Conservation (phyloP, 2,113 vertebrate genomes). For the Oxyruncus cristatus region DNA sequence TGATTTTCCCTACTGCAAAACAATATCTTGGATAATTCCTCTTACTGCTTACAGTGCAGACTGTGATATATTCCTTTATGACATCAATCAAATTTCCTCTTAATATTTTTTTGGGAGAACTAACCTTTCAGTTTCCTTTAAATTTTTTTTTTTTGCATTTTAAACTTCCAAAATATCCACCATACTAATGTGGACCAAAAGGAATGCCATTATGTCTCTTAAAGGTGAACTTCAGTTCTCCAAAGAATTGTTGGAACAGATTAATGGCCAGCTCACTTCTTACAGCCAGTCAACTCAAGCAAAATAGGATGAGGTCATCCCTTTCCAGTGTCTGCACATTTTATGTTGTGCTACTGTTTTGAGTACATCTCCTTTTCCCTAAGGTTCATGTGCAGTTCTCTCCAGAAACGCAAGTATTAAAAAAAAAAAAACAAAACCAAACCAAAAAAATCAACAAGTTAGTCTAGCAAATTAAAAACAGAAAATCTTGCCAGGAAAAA, state of each 20-base stretch:
- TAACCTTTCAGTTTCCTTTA: background rate
- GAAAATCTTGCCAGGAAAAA: slow-evolving; percentile 12
- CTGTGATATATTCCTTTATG: background rate
- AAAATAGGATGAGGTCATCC: slow-evolving; percentile 17
- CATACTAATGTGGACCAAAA: background rate
- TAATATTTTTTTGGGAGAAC: background rate
- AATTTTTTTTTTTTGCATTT: background rate
- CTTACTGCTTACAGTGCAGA: background rate
- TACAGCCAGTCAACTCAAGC: background rate
- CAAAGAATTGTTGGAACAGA: background rate
- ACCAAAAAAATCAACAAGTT: background rate
- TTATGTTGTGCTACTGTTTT: slow-evolving; percentile 49
- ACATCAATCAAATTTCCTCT: background rate
- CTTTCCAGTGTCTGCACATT: slow-evolving; percentile 21
- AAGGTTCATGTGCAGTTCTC: background rate
- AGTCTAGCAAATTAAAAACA: slow-evolving; percentile 28
- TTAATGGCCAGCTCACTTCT: background rate
- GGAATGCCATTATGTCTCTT: background rate
- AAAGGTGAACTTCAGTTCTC: background rate
- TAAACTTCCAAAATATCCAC: background rate
- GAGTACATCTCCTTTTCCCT: background rate
- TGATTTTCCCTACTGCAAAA: background rate
- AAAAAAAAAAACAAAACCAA: background rate
- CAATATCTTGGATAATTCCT: background rate
- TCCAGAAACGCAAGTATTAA: background rate